phyloP scores from a whole-genome alignment of 2,888 invertebrate genomes.

The Xylocampa areola region DNA sequence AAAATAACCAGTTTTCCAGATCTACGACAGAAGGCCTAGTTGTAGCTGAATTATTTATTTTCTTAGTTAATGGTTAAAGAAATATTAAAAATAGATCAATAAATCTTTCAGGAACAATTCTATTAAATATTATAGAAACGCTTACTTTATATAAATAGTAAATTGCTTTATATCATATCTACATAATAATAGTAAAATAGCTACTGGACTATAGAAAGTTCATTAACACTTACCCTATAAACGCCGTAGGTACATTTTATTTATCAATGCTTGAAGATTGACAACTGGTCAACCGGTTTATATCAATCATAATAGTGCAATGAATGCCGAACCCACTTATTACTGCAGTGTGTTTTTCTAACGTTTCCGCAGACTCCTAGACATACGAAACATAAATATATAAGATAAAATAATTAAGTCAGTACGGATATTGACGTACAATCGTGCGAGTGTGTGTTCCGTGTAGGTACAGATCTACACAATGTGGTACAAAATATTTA shows the following conservation, averaged over 20 bases:
- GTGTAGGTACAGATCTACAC: slow-evolving; percentile 42
- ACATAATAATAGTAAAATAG: too few relatives aligned
- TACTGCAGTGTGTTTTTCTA: slow-evolving; percentile 14
- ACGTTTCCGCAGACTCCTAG: slow-evolving; percentile 45
- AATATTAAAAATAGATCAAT: too few relatives aligned
- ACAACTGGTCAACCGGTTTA: slow-evolving; percentile 3
- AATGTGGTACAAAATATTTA: slow-evolving; percentile 74
- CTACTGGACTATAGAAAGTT: too few relatives aligned
- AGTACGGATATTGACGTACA: slow-evolving; percentile 59
- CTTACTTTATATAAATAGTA: too few relatives aligned
- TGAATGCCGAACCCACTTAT: not conserved
- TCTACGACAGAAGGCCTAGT: too few relatives aligned
- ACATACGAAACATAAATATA: slow-evolving; percentile 49
- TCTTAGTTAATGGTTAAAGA: too few relatives aligned
- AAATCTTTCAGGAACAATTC: too few relatives aligned
- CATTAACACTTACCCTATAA: not conserved
- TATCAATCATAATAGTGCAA: not conserved
- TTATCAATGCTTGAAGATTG: not conserved
- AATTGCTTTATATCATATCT: too few relatives aligned
- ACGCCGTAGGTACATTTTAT: not conserved
- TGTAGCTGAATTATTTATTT: too few relatives aligned
- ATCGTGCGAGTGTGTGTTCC: slow-evolving; percentile 60
- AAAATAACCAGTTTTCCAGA: too few relatives aligned
- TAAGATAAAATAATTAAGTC: slow-evolving; percentile 56
- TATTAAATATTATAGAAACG: too few relatives aligned